These are phyloP conservation scores for Euschistus heros DNA, from an alignment of 1,140 invertebrate species.

Conservation along the genomic window DNA sequence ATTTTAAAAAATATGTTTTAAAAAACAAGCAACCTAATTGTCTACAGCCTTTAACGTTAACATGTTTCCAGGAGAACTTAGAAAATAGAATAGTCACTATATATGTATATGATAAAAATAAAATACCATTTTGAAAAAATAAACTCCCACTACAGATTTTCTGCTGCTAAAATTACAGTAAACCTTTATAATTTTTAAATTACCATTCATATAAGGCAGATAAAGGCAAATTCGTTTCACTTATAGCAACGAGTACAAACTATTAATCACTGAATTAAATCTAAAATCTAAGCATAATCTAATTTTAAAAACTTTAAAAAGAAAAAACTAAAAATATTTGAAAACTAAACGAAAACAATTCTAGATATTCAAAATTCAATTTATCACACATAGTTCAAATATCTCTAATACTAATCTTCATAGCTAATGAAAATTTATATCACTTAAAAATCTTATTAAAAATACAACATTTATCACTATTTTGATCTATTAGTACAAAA, in stretches of 20 bases:
- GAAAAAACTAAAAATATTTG: neutral
- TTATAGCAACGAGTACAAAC: constrained; percentile 5
- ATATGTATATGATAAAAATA: no score
- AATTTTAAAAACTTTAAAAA: neutral
- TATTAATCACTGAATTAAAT: neutral
- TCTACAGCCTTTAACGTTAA: no score
- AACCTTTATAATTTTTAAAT: neutral
- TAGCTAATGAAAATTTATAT: constrained; percentile 15
- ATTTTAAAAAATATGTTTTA: no score
- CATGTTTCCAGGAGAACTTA: no score
- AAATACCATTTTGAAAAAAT: no score
- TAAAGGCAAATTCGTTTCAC: constrained; percentile 18
- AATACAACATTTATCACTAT: constrained; percentile 9
- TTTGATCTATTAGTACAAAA: constrained; percentile 17
- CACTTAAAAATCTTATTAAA: constrained; percentile 13
- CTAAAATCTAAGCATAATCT: constrained; percentile 9
- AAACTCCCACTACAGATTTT: no score
- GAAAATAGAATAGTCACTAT: no score
- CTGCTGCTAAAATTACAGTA: no score
- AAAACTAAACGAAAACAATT: neutral
- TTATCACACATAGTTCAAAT: constrained; percentile 9
- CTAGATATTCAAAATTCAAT: neutral
- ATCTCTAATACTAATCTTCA: constrained; percentile 11
- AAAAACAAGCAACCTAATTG: no score
- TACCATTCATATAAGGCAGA: constrained; percentile 8